Conservation (phyloP, 2,113 vertebrate genomes). For the Raja brachyura region DNA sequence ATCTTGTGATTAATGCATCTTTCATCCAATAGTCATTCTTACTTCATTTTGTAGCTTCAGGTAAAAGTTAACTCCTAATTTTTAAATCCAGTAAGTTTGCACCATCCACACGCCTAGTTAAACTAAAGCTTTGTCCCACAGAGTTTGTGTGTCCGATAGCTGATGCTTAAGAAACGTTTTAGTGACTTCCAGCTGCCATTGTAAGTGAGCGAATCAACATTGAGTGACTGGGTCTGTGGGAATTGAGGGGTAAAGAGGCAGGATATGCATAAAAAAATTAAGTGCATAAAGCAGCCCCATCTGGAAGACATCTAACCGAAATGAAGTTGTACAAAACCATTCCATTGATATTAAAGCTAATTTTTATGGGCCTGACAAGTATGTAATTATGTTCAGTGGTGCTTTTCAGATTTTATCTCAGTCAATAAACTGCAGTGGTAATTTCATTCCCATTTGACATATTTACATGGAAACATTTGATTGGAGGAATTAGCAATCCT, state of each 20-base stretch:
- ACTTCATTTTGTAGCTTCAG: not conserved
- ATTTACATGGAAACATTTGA: conserved; percentile 99
- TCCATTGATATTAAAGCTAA: conserved; percentile 99
- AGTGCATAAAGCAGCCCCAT: conserved; percentile 98
- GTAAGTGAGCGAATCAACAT: conserved; percentile 49
- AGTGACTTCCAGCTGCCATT: not conserved
- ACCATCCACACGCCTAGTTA: not conserved
- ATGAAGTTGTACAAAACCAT: conserved; percentile 99
- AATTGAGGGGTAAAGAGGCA: conserved; percentile 73
- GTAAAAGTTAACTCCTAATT: not conserved
- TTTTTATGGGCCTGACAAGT: conserved; percentile 99
- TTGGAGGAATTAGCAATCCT: conserved; percentile 98
- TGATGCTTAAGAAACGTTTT: not conserved
- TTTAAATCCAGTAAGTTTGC: not conserved
- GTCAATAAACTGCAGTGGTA: conserved; percentile 99
- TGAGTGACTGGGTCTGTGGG: conserved; percentile 87
- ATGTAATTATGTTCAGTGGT: conserved; percentile 99
- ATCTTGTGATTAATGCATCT: not conserved
- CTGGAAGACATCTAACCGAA: conserved; percentile 98
- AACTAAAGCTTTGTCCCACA: too few relatives aligned
- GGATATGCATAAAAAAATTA: conserved; percentile 94
- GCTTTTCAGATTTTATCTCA: conserved; percentile 99
- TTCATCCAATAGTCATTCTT: too few relatives aligned
- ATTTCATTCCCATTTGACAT: conserved; percentile 99
- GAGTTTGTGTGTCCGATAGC: not conserved